A percentile compares a stretch with the other conserved stretches of the same genome.
Evolutionary conservation across 92 coral and sea anemone species (phyloP).

Genomic region (Pocillopora grandis): DNA sequence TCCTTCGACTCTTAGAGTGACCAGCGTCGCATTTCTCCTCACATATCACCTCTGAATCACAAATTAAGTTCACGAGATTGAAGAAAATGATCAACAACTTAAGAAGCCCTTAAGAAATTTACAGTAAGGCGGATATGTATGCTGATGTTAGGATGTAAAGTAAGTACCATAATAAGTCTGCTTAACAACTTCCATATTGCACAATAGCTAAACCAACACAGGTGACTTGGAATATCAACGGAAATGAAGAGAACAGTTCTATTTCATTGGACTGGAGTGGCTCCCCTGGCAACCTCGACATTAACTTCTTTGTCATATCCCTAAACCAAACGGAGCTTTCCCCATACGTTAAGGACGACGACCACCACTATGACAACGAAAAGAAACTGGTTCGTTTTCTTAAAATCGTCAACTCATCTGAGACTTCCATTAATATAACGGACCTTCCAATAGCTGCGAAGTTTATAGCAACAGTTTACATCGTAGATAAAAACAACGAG

Average conservation of each 20-base stretch:
- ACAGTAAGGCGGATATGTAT: no score
- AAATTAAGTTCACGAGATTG: no score
- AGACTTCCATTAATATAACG: background rate
- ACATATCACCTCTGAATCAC: no score
- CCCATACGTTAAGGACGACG: background rate
- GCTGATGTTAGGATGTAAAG: no score
- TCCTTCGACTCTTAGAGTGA: no score
- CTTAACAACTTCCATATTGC: no score
- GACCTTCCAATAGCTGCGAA: background rate
- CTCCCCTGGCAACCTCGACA: constrained; percentile 23
- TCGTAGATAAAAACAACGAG: constrained; percentile 28
- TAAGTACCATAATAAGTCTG: background rate
- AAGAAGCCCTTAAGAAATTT: no score
- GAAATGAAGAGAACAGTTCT: constrained; percentile 43
- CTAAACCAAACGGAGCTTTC: background rate
- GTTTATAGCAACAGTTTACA: background rate
- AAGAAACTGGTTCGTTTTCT: background rate
- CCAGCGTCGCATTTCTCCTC: no score
- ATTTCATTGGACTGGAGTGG: constrained; percentile 60
- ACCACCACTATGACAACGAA: background rate
- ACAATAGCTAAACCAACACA: background rate
- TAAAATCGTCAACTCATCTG: background rate
- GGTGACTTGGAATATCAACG: constrained; percentile 44
- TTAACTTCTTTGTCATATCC: constrained; percentile 48
- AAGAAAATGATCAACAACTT: no score